Evolutionary conservation across 1,140 invertebrate genomes (phyloP).

Genomic region (Orius insidiosus): DNA sequence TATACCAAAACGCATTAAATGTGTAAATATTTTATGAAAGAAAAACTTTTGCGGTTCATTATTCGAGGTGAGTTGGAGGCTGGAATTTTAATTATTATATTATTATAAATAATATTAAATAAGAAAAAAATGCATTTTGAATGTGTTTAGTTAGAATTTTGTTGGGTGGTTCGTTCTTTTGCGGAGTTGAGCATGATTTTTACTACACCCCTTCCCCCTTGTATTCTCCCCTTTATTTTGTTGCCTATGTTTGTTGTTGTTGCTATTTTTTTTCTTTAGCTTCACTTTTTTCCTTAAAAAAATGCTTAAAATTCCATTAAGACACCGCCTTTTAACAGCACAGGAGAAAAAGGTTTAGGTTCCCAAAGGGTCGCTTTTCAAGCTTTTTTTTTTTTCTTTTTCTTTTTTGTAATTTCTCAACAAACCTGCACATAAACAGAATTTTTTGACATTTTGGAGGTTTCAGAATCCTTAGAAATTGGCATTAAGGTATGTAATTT

Average conservation of each 20-base stretch:
- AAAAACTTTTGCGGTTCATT: no score
- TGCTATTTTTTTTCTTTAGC: slow-evolving; percentile 13
- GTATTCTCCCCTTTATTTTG: slow-evolving; percentile 10
- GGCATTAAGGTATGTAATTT: no score
- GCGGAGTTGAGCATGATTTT: slow-evolving; percentile 25
- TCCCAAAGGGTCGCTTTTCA: no score
- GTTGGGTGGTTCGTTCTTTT: slow-evolving; percentile 33
- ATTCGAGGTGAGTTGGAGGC: slow-evolving; percentile 8
- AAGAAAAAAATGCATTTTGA: slow-evolving; percentile 11
- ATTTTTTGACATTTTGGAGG: no score
- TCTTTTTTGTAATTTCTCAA: no score
- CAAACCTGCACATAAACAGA: no score
- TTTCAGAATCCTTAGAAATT: no score
- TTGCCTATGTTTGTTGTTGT: slow-evolving; percentile 17
- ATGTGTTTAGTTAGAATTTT: slow-evolving; percentile 16
- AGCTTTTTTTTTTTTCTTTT: no score
- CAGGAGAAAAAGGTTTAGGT: slow-evolving; percentile 1
- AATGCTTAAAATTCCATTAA: slow-evolving; percentile 6
- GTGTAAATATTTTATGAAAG: no score
- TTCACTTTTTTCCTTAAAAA: slow-evolving; percentile 12
- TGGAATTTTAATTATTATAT: slow-evolving; percentile 1
- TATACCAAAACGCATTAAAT: no score
- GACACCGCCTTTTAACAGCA: slow-evolving; percentile 15
- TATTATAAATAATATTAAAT: background rate
- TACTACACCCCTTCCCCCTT: slow-evolving; percentile 17